phyloP scores from a whole-genome alignment of 2,888 invertebrate species.

The Stenotaenia linearis region DNA sequence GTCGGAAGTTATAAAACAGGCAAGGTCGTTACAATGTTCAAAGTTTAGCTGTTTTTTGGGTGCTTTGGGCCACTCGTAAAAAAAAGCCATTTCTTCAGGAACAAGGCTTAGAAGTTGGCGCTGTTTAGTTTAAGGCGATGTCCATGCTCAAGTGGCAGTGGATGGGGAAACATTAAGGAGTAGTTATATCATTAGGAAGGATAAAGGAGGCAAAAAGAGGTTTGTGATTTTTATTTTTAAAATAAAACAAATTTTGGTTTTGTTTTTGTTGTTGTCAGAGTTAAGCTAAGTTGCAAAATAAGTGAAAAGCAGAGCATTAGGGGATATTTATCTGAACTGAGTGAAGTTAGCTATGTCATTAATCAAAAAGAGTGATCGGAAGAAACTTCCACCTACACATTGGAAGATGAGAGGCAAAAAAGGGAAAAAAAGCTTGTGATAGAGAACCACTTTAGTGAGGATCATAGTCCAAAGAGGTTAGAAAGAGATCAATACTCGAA shows the following conservation, averaged over 20 bases:
- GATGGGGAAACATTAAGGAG: neutral
- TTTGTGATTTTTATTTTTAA: no score
- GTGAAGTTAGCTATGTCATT: neutral
- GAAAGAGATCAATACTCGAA: neutral
- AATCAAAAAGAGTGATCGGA: neutral
- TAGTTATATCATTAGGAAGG: neutral
- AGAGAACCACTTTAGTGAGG: neutral
- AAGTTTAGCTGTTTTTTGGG: neutral
- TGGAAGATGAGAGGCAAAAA: neutral
- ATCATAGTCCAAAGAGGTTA: neutral
- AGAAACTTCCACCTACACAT: neutral
- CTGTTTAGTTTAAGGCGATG: neutral
- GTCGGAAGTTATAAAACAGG: neutral
- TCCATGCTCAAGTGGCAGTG: neutral
- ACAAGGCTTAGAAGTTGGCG: neutral
- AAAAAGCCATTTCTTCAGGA: neutral
- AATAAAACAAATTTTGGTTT: neutral
- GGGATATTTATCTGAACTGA: neutral
- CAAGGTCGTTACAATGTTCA: slow-evolving; percentile 13
- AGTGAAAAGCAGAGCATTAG: neutral
- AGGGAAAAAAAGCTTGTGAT: neutral
- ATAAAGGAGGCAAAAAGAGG: no score
- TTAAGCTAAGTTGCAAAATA: neutral
- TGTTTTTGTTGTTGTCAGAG: neutral
- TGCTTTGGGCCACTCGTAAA: slow-evolving; percentile 15